Conservation (phyloP, 2,113 vertebrate genomes). For the Patagioenas fasciata region DNA sequence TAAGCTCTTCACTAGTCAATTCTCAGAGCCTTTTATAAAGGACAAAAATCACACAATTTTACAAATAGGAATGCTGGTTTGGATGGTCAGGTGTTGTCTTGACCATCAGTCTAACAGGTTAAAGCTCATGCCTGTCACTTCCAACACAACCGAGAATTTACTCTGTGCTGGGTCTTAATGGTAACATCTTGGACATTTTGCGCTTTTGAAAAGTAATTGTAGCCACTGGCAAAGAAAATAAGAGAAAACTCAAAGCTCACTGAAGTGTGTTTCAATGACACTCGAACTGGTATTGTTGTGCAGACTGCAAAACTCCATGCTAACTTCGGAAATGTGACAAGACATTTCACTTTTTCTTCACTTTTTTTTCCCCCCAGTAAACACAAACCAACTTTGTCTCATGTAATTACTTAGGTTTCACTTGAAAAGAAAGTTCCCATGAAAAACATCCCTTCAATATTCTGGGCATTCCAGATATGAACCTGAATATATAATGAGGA, state of each 20-base stretch:
- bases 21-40: neutral
- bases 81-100: neutral
- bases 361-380: neutral
- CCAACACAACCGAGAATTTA: neutral
- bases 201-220: neutral
- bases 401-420: neutral
- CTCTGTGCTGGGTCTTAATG: neutral
- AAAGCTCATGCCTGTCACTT: neutral
- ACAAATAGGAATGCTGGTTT: neutral
- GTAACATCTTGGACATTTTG: neutral
- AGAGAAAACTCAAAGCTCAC: neutral
- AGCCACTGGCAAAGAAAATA: neutral
- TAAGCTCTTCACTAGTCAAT: neutral
- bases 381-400: neutral
- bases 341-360: neutral
- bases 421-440: neutral
- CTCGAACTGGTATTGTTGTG: neutral
- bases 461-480: neutral
- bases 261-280: neutral
- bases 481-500: neutral
- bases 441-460: neutral
- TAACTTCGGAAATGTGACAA: neutral
- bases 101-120: neutral
- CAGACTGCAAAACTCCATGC: neutral
- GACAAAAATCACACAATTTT: neutral